phyloP scores from a whole-genome alignment of 2,113 vertebrate species.

The Platysternon megacephalum region DNA sequence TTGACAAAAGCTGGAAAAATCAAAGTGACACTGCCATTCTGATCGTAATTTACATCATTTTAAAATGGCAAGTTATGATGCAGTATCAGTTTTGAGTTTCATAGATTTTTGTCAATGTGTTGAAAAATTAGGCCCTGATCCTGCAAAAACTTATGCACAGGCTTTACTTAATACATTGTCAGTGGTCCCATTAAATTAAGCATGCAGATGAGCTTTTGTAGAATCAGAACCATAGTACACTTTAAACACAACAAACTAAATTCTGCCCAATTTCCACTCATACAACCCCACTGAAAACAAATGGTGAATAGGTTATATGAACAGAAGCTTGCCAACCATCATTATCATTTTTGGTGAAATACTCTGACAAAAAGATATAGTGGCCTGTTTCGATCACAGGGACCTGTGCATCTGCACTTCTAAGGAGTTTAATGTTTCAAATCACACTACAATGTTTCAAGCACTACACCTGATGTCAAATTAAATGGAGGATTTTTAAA shows the following conservation, averaged over 20 bases:
- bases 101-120: background rate
- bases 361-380: accelerated
- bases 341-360: background rate
- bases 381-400: background rate
- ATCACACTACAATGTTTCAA: background rate
- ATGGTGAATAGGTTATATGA: accelerated
- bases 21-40: constrained; percentile 41
- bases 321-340: accelerated
- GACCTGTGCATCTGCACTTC: accelerated
- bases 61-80: background rate
- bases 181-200: background rate
- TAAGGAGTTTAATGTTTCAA: background rate
- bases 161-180: background rate
- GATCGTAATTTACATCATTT: constrained; percentile 47
- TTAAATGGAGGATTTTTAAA: accelerated
- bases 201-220: background rate
- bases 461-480: background rate
- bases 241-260: background rate
- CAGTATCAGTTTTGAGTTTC: background rate
- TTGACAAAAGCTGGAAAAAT: constrained; percentile 27
- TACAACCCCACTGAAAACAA: background rate
- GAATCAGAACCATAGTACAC: background rate
- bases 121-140: background rate
- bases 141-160: background rate
- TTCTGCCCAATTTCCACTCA: background rate